Conservation (phyloP, 2,113 vertebrate species). For the Copsychus sechellarum region DNA sequence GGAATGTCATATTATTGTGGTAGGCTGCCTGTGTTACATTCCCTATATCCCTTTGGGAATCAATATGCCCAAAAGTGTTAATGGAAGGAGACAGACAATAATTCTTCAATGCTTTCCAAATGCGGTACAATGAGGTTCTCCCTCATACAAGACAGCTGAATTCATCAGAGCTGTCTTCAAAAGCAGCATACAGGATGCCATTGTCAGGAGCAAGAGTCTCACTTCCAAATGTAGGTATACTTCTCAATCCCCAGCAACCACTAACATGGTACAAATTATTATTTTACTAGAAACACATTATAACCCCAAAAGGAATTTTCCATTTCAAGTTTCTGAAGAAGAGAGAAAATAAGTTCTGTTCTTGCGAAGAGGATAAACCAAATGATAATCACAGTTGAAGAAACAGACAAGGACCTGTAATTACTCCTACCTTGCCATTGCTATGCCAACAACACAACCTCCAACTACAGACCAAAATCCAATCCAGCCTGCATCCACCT, state of each 20-base stretch:
- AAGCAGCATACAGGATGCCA: not conserved
- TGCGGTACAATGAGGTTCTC: not conserved
- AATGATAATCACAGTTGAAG: not conserved
- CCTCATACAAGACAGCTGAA: not conserved
- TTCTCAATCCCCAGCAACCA: not conserved
- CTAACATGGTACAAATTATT: not conserved
- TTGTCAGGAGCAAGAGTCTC: not conserved
- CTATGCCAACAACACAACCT: conserved; percentile 93
- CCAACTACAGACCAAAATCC: conserved; percentile 97
- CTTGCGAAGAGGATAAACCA: not conserved
- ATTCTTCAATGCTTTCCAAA: conserved; percentile 20
- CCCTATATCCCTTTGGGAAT: not conserved
- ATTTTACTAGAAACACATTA: not conserved
- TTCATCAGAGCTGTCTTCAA: not conserved
- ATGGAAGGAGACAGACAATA: not conserved
- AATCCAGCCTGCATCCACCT: conserved; percentile 98
- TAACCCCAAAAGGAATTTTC: not conserved
- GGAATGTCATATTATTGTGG: not conserved
- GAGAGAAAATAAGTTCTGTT: not conserved
- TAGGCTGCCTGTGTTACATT: not conserved
- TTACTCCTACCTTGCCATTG: conserved; percentile 88
- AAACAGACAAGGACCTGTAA: not conserved
- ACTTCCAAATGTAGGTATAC: not conserved
- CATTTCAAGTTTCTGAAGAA: not conserved
- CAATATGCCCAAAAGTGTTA: not conserved